A percentile compares a stretch with the other conserved stretches of the same genome.
phyloP scores from a whole-genome alignment of 1,140 invertebrate species.

The Phthorimaea operculella region DNA sequence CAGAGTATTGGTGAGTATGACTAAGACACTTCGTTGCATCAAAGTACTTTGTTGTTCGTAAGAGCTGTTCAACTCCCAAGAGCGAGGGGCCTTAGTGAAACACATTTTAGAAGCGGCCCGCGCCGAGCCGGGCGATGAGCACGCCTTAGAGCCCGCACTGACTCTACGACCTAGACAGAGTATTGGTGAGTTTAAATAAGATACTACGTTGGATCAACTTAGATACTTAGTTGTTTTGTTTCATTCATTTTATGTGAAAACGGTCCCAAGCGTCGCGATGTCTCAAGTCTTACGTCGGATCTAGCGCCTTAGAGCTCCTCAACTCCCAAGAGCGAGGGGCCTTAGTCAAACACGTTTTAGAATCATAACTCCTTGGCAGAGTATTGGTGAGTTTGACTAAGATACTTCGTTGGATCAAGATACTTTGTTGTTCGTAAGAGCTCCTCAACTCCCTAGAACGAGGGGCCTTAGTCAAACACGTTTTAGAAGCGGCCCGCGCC shows the following conservation, averaged over 20 bases:
- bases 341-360: conserved; percentile 79
- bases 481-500: conserved; percentile 82
- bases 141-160: conserved; percentile 58
- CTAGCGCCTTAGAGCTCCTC: conserved; percentile 80
- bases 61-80: conserved; percentile 84
- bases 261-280: too few species aligned
- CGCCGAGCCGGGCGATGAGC: conserved; percentile 77
- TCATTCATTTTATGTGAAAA: too few species aligned
- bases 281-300: too few species aligned
- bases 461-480: conserved; percentile 80
- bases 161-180: conserved; percentile 68
- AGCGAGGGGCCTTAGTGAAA: conserved; percentile 82
- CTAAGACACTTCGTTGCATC: background rate
- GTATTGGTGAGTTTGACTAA: too few species aligned
- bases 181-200: conserved; percentile 60
- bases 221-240: too few species aligned
- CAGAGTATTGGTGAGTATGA: too few species aligned
- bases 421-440: too few species aligned
- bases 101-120: conserved; percentile 81
- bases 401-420: too few species aligned
- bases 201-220: too few species aligned
- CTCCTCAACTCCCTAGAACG: conserved; percentile 89
- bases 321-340: conserved; percentile 87
- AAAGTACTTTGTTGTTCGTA: too few species aligned
- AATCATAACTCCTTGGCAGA: conserved; percentile 73